phyloP scores from a whole-genome alignment of 2,797 vertebrate genomes.

The Caiman crocodilus region DNA sequence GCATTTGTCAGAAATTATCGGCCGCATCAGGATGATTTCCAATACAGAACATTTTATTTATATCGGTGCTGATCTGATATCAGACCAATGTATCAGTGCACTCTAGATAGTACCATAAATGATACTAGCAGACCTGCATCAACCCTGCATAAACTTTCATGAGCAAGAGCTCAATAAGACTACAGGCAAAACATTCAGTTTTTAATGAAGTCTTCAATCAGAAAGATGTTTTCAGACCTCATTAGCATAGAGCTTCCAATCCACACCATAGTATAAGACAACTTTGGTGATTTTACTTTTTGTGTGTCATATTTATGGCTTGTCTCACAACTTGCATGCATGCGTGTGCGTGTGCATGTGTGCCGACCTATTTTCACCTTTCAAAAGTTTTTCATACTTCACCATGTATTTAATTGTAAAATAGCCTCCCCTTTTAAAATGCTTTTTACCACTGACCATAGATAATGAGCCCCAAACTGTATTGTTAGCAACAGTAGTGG shows the following conservation, averaged over 20 bases:
- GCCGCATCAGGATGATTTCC: too few species aligned
- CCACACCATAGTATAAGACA: background rate
- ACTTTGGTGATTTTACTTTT: conserved; percentile 30
- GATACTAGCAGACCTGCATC: too few species aligned
- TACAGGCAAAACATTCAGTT: background rate
- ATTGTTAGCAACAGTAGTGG: background rate
- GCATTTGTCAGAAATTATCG: too few species aligned
- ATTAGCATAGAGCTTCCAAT: background rate
- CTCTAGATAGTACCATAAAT: too few species aligned
- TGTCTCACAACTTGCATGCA: background rate
- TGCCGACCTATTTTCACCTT: background rate
- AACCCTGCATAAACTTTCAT: too few species aligned
- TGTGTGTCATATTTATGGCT: background rate
- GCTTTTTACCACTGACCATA: background rate
- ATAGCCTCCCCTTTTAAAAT: background rate
- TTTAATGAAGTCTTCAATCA: conserved; percentile 21
- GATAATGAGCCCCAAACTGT: background rate
- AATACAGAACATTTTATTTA: too few species aligned
- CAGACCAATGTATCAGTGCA: too few species aligned
- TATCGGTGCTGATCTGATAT: too few species aligned
- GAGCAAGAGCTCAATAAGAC: background rate
- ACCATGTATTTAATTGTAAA: background rate
- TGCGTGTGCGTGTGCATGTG: background rate
- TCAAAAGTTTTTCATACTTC: background rate
- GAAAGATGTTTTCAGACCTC: conserved; percentile 18